These are phyloP conservation scores for Ochropleura plecta DNA, from an alignment of 2,888 invertebrate species.

Conservation along the genomic window DNA sequence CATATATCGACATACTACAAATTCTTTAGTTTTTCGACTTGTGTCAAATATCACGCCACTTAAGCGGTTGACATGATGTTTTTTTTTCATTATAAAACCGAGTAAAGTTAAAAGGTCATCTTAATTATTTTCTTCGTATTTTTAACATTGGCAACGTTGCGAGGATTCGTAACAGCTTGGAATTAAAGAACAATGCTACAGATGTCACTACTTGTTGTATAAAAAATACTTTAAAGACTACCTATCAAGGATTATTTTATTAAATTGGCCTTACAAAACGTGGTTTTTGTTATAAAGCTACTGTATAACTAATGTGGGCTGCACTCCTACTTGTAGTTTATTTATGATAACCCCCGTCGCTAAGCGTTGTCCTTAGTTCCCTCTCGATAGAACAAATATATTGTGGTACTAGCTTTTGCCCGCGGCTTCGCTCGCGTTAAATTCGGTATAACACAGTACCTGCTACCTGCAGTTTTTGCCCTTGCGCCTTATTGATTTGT, in stretches of 20 bases:
- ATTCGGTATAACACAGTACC: no score
- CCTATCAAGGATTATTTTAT: conserved; percentile 7
- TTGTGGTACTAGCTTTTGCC: no score
- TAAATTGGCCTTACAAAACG: conserved; percentile 4
- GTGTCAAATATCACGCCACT: conserved; percentile 57
- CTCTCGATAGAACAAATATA: neutral
- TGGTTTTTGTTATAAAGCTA: neutral
- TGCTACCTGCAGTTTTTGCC: no score
- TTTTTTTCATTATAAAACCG: conserved; percentile 31
- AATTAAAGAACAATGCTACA: conserved; percentile 40
- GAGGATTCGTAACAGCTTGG: conserved; percentile 29
- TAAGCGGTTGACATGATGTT: conserved; percentile 26
- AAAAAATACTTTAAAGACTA: conserved; percentile 11
- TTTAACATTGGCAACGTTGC: conserved; percentile 21
- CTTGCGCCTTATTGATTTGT: no score
- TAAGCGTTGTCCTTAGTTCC: neutral
- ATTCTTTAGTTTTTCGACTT: conserved; percentile 47
- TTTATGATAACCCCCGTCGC: neutral
- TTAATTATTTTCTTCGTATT: conserved; percentile 45
- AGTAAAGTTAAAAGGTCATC: conserved; percentile 46
- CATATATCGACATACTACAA: conserved; percentile 32
- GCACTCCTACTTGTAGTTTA: neutral
- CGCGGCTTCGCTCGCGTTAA: no score
- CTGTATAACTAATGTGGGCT: conserved; percentile 8
- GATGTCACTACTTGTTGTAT: conserved; percentile 22